Evolutionary conservation across 2,888 invertebrate genomes (phyloP).

Genomic region (Copidosoma aretas): DNA sequence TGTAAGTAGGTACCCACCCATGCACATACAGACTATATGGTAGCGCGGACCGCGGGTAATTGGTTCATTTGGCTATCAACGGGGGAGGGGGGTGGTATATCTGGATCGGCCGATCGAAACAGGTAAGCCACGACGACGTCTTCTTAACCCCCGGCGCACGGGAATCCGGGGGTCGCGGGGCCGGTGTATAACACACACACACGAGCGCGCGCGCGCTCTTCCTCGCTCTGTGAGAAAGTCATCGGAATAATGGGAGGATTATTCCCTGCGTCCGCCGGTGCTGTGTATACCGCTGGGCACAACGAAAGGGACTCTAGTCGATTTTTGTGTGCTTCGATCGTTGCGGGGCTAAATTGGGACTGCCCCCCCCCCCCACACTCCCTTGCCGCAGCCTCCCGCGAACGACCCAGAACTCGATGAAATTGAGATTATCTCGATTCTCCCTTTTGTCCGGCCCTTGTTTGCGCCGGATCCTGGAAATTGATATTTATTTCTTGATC

Average conservation of each 20-base stretch:
- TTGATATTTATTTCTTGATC: neutral
- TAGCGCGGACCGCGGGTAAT: constrained; percentile 33
- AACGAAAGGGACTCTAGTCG: constrained; percentile 3
- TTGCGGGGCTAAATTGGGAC: no score
- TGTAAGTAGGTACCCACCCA: no score
- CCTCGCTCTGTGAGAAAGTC: constrained; percentile 21
- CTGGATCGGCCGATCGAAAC: constrained; percentile 42
- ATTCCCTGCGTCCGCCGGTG: constrained; percentile 38
- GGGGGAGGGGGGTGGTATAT: constrained; percentile 15
- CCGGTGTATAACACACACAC: no score
- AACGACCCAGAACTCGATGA: constrained; percentile 38
- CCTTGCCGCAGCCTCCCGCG: no score
- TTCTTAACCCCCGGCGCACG: constrained; percentile 17
- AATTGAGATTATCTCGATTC: neutral
- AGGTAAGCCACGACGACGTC: constrained; percentile 28
- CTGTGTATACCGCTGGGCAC: no score
- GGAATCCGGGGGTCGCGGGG: neutral
- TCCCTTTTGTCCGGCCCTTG: neutral
- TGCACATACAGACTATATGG: neutral
- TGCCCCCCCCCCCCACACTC: no score
- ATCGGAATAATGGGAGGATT: constrained; percentile 17
- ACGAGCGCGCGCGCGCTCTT: neutral
- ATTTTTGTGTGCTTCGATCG: neutral
- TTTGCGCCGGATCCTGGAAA: neutral
- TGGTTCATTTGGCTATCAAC: constrained; percentile 42